These are phyloP conservation scores for Spodoptera frugiperda DNA, from an alignment of 1,140 invertebrate genomes.

Conservation along the genomic window DNA sequence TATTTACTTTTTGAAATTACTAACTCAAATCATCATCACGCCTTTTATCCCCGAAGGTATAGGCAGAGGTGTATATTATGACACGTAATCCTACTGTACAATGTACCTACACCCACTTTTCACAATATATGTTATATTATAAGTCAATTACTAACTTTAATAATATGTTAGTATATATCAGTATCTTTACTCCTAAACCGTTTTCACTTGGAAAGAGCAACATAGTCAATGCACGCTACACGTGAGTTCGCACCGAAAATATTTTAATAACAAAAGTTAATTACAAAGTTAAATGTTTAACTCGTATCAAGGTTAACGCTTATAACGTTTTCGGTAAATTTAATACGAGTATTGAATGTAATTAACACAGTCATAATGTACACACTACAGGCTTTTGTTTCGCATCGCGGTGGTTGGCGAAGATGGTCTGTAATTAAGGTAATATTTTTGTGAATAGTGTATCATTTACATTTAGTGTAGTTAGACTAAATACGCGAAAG, in stretches of 20 bases:
- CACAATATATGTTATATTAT: too few species aligned
- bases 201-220: background rate
- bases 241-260: background rate
- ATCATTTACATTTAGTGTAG: too few species aligned
- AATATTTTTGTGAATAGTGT: background rate
- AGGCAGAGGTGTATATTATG: too few species aligned
- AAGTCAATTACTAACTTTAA: too few species aligned
- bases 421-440: background rate
- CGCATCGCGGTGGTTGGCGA: background rate
- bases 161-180: too few species aligned
- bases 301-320: conserved; percentile 21
- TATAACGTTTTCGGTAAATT: conserved; percentile 5
- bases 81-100: too few species aligned
- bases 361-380: conserved; percentile 17
- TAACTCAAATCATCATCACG: too few species aligned
- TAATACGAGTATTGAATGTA: conserved; percentile 30
- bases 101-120: too few species aligned
- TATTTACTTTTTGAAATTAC: too few species aligned
- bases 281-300: conserved; percentile 17
- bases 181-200: background rate
- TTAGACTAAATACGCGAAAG: too few species aligned
- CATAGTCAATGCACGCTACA: background rate
- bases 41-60: too few species aligned
- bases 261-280: conserved; percentile 6
- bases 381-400: background rate